Percentiles rank a stretch among this genome's conserved stretches.
These are phyloP conservation scores for Australoheros facetus DNA, from an alignment of 2,797 vertebrate species.

Conservation along the genomic window DNA sequence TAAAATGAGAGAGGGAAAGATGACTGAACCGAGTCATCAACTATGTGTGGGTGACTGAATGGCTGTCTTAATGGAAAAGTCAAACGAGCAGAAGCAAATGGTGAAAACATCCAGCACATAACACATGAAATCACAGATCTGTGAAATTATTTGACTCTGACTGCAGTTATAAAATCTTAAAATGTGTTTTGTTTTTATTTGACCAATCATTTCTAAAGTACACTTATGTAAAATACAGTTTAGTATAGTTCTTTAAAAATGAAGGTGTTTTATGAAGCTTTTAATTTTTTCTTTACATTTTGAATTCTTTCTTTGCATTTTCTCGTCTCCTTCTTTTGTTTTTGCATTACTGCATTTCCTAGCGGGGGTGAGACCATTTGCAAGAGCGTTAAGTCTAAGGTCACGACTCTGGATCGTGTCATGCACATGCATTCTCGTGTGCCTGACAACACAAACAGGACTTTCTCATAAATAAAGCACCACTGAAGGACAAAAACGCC, in stretches of 20 bases:
- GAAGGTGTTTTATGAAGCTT: neutral
- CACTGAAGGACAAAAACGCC: constrained; percentile 6
- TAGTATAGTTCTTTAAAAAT: neutral
- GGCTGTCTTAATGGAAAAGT: constrained; percentile 31
- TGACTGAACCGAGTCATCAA: constrained; percentile 16
- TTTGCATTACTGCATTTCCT: neutral
- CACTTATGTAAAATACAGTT: neutral
- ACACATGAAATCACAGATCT: constrained; percentile 11
- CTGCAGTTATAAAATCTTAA: constrained; percentile 3
- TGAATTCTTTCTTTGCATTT: neutral
- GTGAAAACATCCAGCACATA: constrained; percentile 10
- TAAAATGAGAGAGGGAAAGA: constrained; percentile 2
- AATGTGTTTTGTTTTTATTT: neutral
- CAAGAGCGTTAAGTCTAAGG: neutral
- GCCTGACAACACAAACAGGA: neutral
- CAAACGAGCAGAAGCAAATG: constrained; percentile 18
- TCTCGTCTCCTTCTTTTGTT: neutral
- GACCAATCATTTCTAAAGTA: neutral
- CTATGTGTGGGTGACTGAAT: constrained; percentile 21
- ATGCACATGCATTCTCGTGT: neutral
- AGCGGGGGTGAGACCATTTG: neutral
- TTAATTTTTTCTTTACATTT: neutral
- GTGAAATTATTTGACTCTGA: constrained; percentile 24
- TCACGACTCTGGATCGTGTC: neutral
- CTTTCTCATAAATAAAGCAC: neutral